Base-by-base conservation (phyloP, 1,140 invertebrate species). In the Achatina immaculata region DNA sequence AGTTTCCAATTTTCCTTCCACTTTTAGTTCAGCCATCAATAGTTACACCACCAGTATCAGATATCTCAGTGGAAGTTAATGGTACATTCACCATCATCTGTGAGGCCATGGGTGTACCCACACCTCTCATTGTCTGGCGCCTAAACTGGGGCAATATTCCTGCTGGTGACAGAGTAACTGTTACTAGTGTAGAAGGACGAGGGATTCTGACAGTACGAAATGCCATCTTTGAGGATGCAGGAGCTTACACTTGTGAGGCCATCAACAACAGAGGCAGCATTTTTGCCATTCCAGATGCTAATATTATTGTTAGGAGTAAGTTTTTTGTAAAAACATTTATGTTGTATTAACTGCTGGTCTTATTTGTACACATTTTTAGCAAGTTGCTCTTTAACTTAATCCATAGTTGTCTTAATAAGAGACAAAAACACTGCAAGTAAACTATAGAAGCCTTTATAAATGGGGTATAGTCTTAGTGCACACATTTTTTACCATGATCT, bases 211-310 rank as follows among this genome's bases (percentile, higher is more conserved):
- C 94, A 0, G 97, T 98, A 86, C 94, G 94, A 0, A 91, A 96
- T 83, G 95, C 96, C 28, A 85, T 88, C 62, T 84, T 87, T 16
- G 85, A 89, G 73, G 96, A 99, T 86, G 96, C 96, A 88, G 98
- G 98, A 3, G 97, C 98, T 0, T 99, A 99, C 90, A 98, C 96
- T 16, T 99, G 98, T 92, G 98, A 99, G 93, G 97, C 96, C 0
- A 95, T 99, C 40, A 99, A 99, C 89, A 94, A 94, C 40, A 92
- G 91, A 83, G 97, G 96, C 14, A 95, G 95, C 24, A 94, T 95
- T 0, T 96, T 99, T 85, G 97, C 96, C 0, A 93, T 94, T 0
- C 97, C 96, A 0, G 98, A 99, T 89, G 94, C 96, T 0, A 96
- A 99, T 86, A 93, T 99, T 0, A 94, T 95, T 34, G 95, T 99